Evolutionary conservation across 2,888 invertebrate species (phyloP), one percentile per base, ranked within the genome.

Genomic region (Elgonia sp.): DNA sequence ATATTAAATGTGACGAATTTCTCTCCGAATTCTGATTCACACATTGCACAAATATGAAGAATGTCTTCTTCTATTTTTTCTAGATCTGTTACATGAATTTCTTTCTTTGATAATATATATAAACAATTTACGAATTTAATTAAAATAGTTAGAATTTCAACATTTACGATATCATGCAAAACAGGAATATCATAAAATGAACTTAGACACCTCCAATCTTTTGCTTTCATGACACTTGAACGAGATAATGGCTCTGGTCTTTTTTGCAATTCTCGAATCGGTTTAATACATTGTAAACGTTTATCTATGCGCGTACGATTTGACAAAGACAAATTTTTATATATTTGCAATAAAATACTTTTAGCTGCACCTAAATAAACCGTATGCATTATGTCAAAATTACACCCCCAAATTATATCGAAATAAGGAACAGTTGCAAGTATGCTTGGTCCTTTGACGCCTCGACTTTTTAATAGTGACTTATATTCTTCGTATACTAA

Each of bases 321-420:
- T 53, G 3, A 7, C 8, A 1, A 5, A 5, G 46, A 7, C 46
- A 46, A 46, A 7, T 14, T 7, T 5, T 1, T 46, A 7, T 46
- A 46, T 2, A 46, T 2, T 46, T 46, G 3, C 7, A 7, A 46
- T 1, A 46, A 7, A 46, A 46, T 46, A 5, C 8, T 2, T 46
- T 46, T 46, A 2, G 12, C 46, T 1, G 2, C n/a, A 5, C 81
- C 86, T 18, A 81, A 46, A 75, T 80, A 62, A 46, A 86, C 75
- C 7, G 80, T 86, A 18, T 86, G 86, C 86, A 86, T 86, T 75
- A 76, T 81, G 42, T 86, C 86, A 53, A 86, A 63, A 8, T 67
- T 40, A n/a, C 37, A 81, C 40, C 75, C 70, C 86, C 86, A 84
- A 12, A 84, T 70, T 29, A 84, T 84, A 18, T 84, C 77, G 53